These are phyloP conservation scores for Bacillus rossius DNA, from an alignment of 1,140 invertebrate species.

Conservation along the genomic window DNA sequence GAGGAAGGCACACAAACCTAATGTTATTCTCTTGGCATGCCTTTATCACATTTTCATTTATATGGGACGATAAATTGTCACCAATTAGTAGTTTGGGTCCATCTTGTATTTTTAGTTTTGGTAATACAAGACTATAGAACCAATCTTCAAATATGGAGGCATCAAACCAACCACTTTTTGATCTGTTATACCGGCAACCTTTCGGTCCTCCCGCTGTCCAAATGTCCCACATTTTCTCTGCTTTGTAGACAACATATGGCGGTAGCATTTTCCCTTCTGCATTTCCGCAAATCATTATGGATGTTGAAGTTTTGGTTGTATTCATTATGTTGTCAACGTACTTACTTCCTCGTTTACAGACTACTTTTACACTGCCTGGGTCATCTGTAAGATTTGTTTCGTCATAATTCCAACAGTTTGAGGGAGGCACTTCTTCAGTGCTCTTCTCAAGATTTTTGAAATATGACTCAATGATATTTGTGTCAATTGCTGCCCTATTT, in stretches of 20 bases:
- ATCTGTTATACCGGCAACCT: not conserved
- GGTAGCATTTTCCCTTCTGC: slow-evolving; percentile 10
- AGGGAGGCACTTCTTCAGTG: too few relatives aligned
- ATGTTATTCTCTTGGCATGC: too few relatives aligned
- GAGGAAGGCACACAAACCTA: too few relatives aligned
- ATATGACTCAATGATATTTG: too few relatives aligned
- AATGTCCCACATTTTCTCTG: not conserved
- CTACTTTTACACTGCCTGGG: slow-evolving; percentile 51
- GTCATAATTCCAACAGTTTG: too few relatives aligned
- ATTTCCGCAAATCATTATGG: slow-evolving; percentile 23
- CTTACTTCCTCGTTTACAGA: not conserved
- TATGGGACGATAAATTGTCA: not conserved
- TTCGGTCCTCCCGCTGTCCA: not conserved
- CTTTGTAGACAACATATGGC: slow-evolving; percentile 1
- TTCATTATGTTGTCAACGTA: slow-evolving; percentile 16
- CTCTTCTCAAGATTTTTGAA: too few relatives aligned
- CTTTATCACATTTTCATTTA: too few relatives aligned
- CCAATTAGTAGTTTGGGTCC: not conserved
- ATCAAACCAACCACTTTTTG: slow-evolving; percentile 5
- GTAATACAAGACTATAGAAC: not conserved
- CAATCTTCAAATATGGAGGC: slow-evolving; percentile 2
- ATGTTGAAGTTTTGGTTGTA: slow-evolving; percentile 20
- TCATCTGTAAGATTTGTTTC: too few relatives aligned
- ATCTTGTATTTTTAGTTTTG: not conserved
- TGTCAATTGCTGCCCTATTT: too few relatives aligned